Evolutionary conservation across 2,113 vertebrate species (phyloP).

Genomic region (Notarius lentiginosus): DNA sequence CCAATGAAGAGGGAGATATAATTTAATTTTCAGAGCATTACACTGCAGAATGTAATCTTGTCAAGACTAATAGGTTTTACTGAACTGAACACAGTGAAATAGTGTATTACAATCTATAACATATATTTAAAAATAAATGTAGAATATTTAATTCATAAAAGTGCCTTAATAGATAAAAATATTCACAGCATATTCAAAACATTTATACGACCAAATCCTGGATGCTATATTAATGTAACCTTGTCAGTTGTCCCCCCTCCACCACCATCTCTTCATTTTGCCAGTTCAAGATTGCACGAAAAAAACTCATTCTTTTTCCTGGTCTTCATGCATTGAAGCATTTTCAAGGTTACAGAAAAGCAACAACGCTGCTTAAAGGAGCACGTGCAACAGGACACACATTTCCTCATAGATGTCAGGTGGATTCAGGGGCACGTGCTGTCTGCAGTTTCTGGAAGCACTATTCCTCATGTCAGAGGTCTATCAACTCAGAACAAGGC

Average conservation of each 20-base stretch:
- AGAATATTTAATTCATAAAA: not conserved
- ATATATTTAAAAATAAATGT: not conserved
- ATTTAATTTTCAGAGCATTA: not conserved
- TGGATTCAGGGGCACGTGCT: constrained; percentile 44
- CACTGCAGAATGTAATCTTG: not conserved
- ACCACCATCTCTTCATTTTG: constrained; percentile 9
- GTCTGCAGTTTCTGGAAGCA: not conserved
- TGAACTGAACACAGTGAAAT: not conserved
- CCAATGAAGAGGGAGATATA: not conserved
- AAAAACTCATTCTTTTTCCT: not conserved
- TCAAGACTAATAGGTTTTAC: not conserved
- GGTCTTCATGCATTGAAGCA: not conserved
- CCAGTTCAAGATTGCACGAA: constrained; percentile 15
- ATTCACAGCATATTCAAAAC: not conserved
- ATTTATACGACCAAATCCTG: not conserved
- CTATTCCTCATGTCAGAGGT: constrained; percentile 6
- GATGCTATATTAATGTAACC: not conserved
- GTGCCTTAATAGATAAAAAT: not conserved
- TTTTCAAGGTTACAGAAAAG: constrained; percentile 6
- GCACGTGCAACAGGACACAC: constrained; percentile 41
- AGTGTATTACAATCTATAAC: not conserved
- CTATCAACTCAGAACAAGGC: constrained; percentile 7
- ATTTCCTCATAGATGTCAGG: constrained; percentile 42
- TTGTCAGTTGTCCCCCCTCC: constrained; percentile 26
- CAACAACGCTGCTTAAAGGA: not conserved